Conservation (phyloP, 2,888 invertebrate genomes). For the Coenonympha arcania region DNA sequence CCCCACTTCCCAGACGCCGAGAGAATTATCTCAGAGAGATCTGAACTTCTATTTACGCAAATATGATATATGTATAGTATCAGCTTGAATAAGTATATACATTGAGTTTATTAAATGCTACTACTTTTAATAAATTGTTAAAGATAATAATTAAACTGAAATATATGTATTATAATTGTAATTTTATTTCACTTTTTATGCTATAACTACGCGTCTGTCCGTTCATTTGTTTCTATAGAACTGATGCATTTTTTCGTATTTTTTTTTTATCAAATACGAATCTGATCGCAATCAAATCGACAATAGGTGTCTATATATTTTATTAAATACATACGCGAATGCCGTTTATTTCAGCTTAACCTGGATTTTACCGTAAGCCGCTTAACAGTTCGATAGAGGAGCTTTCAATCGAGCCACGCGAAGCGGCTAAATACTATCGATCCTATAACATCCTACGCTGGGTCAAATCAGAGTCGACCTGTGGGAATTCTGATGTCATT, state of each 20-base stretch:
- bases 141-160: too few relatives aligned
- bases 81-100: too few relatives aligned
- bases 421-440: constrained; percentile 16
- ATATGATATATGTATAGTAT: constrained; percentile 33
- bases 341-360: constrained; percentile 1
- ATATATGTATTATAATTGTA: too few relatives aligned
- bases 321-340: constrained; percentile 4
- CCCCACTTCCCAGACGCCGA: constrained; percentile 56
- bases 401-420: constrained; percentile 6
- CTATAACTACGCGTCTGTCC: too few relatives aligned
- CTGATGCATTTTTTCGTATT: neutral
- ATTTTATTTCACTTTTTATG: too few relatives aligned
- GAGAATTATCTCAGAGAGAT: constrained; percentile 44
- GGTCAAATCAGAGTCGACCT: constrained; percentile 2
- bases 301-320: too few relatives aligned
- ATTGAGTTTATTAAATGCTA: too few relatives aligned
- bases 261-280: neutral
- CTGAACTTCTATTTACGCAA: constrained; percentile 53
- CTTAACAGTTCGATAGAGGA: constrained; percentile 12
- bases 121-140: too few relatives aligned
- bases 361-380: constrained; percentile 11
- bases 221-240: too few relatives aligned
- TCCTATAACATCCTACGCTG: constrained; percentile 9
- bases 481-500: too few relatives aligned
- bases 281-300: neutral